Percentiles rank a stretch among this genome's conserved stretches.
These are phyloP conservation scores for Metaphire vulgaris DNA, from an alignment of 1,140 invertebrate genomes.

Conservation along the genomic window DNA sequence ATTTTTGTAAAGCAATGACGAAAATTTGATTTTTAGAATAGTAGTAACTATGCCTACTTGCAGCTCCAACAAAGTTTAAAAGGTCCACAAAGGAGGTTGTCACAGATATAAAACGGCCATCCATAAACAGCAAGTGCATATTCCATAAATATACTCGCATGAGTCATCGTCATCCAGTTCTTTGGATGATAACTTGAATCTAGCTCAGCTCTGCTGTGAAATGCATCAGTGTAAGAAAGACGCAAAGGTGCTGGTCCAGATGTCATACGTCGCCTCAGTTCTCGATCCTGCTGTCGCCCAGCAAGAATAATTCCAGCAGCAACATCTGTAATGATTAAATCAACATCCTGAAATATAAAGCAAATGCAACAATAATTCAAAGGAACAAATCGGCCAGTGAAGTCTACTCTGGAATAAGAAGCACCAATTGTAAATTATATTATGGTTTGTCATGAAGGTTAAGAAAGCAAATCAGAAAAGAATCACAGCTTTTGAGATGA, in stretches of 20 bases:
- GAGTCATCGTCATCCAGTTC: slow-evolving; percentile 70
- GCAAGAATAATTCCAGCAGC: slow-evolving; percentile 76
- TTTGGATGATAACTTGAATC: slow-evolving; percentile 27
- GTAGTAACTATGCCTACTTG: slow-evolving; percentile 62
- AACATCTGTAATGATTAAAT: slow-evolving; percentile 80
- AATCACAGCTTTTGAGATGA: too few relatives aligned
- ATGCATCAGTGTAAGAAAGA: neutral
- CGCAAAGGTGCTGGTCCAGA: neutral
- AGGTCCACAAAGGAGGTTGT: slow-evolving; percentile 60
- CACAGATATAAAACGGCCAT: slow-evolving; percentile 78
- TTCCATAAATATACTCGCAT: slow-evolving; percentile 67
- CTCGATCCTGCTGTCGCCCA: slow-evolving; percentile 57
- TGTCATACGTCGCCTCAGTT: slow-evolving; percentile 51
- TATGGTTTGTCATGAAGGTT: too few relatives aligned
- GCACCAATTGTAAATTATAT: too few relatives aligned
- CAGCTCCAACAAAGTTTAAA: slow-evolving; percentile 64
- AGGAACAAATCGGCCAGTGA: too few relatives aligned
- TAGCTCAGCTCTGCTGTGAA: neutral
- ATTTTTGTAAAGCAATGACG: too few relatives aligned
- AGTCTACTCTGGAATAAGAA: too few relatives aligned
- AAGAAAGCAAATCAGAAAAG: too few relatives aligned
- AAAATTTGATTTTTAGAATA: too few relatives aligned
- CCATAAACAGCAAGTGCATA: slow-evolving; percentile 78
- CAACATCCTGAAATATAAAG: slow-evolving; percentile 73
- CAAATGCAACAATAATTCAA: too few relatives aligned